phyloP scores from a whole-genome alignment of 2,113 vertebrate species.

The Hypanus sabinus region DNA sequence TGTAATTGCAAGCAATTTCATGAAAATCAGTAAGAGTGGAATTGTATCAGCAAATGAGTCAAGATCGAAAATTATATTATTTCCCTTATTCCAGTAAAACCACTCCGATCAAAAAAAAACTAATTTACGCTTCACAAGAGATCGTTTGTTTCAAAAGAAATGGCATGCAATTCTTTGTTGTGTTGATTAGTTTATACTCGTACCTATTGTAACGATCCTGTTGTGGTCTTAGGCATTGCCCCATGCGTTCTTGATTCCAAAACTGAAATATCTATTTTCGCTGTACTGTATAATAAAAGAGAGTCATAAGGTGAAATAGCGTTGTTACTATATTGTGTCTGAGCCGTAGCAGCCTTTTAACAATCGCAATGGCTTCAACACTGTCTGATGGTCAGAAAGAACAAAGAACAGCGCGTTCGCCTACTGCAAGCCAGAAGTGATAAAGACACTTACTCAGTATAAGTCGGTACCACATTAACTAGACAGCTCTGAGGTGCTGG shows the following conservation, averaged over 20 bases:
- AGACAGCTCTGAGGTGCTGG: not conserved
- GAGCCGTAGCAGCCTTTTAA: not conserved
- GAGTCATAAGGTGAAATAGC: not conserved
- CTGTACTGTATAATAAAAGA: not conserved
- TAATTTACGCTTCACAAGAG: not conserved
- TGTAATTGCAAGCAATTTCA: not conserved
- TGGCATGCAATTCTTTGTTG: not conserved
- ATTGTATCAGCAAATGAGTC: not conserved
- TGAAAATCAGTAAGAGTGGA: not conserved
- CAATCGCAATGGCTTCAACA: not conserved
- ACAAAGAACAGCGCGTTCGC: not conserved
- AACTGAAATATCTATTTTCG: not conserved
- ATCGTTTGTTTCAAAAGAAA: not conserved
- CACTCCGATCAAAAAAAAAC: not conserved
- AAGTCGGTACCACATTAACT: too few species aligned
- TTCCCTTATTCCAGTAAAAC: too few species aligned
- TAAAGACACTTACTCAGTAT: not conserved
- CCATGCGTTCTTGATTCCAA: not conserved
- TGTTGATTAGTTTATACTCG: not conserved
- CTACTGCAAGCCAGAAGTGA: not conserved
- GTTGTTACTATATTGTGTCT: not conserved
- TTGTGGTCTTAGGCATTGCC: not conserved
- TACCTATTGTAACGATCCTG: not conserved
- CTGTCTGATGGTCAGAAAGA: not conserved
- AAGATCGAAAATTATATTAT: not conserved